These are phyloP conservation scores for Gadus macrocephalus DNA, from an alignment of 2,113 vertebrate genomes.

Conservation along the genomic window DNA sequence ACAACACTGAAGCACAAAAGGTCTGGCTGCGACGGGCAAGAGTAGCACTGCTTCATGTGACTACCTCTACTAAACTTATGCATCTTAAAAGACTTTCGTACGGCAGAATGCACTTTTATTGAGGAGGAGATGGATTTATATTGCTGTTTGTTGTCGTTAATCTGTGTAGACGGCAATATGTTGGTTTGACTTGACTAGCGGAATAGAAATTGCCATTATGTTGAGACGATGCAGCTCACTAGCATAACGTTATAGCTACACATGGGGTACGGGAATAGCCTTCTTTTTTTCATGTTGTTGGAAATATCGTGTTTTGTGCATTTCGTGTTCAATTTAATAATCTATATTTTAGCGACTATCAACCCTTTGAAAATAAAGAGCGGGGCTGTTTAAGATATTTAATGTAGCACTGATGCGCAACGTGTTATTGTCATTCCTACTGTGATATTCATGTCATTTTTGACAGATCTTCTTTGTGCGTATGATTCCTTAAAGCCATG, in stretches of 20 bases:
- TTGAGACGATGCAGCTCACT: no score
- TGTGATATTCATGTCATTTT: not conserved
- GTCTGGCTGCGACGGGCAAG: slow-evolving; percentile 27
- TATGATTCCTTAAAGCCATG: no score
- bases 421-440: not conserved
- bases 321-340: not conserved
- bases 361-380: not conserved
- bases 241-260: no score
- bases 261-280: no score
- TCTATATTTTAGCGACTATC: not conserved
- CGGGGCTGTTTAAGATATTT: not conserved
- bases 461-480: not conserved
- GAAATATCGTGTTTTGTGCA: not conserved
- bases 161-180: no score
- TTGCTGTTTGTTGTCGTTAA: no score
- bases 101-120: no score
- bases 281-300: no score
- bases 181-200: no score
- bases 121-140: no score
- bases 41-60: slow-evolving; percentile 49
- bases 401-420: not conserved
- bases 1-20: slow-evolving; percentile 49
- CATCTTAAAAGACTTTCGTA: no score
- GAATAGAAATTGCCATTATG: no score
- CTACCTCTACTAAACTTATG: slow-evolving; percentile 29